Evolutionary conservation across 2,888 invertebrate species (phyloP), one percentile per base, ranked within the genome.

Genomic region (Myathropa florea): DNA sequence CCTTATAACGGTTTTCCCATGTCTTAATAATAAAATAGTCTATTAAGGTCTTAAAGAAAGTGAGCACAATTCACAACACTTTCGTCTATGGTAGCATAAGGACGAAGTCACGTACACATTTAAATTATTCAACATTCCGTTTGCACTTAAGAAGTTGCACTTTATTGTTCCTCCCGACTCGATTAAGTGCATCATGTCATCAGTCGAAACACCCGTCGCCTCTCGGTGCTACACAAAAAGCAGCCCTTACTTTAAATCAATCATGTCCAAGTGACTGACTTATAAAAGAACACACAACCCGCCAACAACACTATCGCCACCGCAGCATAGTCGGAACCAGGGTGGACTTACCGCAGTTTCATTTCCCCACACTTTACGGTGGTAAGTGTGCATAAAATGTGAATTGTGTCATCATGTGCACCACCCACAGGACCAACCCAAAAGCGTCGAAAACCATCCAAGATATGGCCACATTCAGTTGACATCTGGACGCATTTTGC

Each of bases 401-500:
- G 46, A 46, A 46, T 46, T 46, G 46, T 46, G 46, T 46, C 46
- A 46, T 46, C 46, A 46, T 46, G 46, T 18, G n/a, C 7, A 18
- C 7, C 46, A 18, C 18, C 18, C 46, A 46, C 7, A 6, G n/a
- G 46, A 7, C 18, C 46, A 46, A 6, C 18, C 18, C 1, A 46
- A 7, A 18, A 46, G 46, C 2, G 46, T 46, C 46, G 46, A 46
- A 46, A 46, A 46, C 18, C 46, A n/a, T 61, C 59, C 53, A 23
- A 53, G 63, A 55, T 63, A 55, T 72, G 73, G 24, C 26, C 55
- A 21, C 73, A 73, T 39, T 23, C 65, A 67, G 75, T 23, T 26
- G 24, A n/a, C n/a, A 10, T 23, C 67, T n/a, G 75, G 2, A 24
- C 24, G 55, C 63, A 64, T 39, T 36, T 12, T 23, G 18, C 21